phyloP scores from a whole-genome alignment of 2,888 invertebrate genomes.

The Cataglyphis altisquamis region DNA sequence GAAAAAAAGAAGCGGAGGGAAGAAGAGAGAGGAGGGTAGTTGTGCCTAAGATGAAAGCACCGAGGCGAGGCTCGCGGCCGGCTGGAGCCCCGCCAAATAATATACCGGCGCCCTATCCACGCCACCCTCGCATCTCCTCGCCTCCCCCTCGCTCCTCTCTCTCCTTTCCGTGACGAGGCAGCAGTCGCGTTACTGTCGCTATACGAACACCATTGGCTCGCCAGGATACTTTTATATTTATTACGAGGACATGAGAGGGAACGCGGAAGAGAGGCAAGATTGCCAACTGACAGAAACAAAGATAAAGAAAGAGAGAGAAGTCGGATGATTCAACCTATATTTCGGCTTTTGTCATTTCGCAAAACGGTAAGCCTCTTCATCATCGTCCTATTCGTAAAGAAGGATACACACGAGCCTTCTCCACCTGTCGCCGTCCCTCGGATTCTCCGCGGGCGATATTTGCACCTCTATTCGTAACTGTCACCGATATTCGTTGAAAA shows the following conservation, averaged over 20 bases:
- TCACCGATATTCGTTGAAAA: not conserved
- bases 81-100: constrained; percentile 85
- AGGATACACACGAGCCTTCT: not conserved
- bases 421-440: constrained; percentile 9
- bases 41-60: constrained; percentile 85
- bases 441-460: constrained; percentile 10
- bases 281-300: constrained; percentile 47
- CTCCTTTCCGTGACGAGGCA: constrained; percentile 59
- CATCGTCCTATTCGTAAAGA: constrained; percentile 52
- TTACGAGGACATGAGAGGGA: constrained; percentile 81
- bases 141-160: constrained; percentile 29
- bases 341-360: constrained; percentile 81
- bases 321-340: constrained; percentile 76
- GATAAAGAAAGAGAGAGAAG: constrained; percentile 55
- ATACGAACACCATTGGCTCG: constrained; percentile 53
- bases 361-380: constrained; percentile 63
- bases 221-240: constrained; percentile 84
- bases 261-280: constrained; percentile 70
- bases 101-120: constrained; percentile 82
- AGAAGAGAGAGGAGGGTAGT: constrained; percentile 37
- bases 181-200: constrained; percentile 73
- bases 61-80: constrained; percentile 84
- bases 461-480: constrained; percentile 39
- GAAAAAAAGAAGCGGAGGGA: constrained; percentile 53
- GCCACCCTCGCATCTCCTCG: constrained; percentile 33